A percentile compares a stretch with the other conserved stretches of the same genome.
Conservation (phyloP, 2,888 invertebrate genomes). For the Cartodere bifasciata region DNA sequence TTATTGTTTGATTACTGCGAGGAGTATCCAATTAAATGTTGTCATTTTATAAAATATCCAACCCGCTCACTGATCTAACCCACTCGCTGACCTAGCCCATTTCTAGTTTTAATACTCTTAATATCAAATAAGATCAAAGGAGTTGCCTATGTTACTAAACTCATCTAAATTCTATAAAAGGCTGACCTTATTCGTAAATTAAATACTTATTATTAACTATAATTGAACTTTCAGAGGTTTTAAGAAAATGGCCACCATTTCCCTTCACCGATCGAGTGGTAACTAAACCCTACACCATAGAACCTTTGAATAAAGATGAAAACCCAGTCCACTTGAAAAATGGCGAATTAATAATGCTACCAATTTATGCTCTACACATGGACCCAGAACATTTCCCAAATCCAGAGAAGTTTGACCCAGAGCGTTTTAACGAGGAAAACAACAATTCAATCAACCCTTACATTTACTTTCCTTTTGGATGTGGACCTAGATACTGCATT, state of each 20-base stretch:
- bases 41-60: too few relatives aligned
- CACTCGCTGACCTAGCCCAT: too few relatives aligned
- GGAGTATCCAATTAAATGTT: too few relatives aligned
- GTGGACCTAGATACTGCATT: constrained; percentile 31
- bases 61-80: too few relatives aligned
- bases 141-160: too few relatives aligned
- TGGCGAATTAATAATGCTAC: constrained; percentile 17
- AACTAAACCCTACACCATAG: constrained; percentile 18
- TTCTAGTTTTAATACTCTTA: too few relatives aligned
- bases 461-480: constrained; percentile 41
- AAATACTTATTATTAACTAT: too few relatives aligned
- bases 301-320: constrained; percentile 15
- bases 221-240: constrained; percentile 19
- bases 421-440: constrained; percentile 36
- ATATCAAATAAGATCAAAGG: too few relatives aligned
- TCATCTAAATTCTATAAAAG: too few relatives aligned
- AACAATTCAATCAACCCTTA: constrained; percentile 37
- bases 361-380: constrained; percentile 21
- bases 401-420: constrained; percentile 27
- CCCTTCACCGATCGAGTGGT: constrained; percentile 17
- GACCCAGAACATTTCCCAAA: constrained; percentile 24
- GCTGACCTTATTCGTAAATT: too few relatives aligned
- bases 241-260: constrained; percentile 23
- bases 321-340: constrained; percentile 14
- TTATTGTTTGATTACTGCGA: too few relatives aligned